Evolutionary conservation across 2,888 invertebrate genomes (phyloP), one percentile per base, ranked within the genome.

Genomic region (Synergus japonicus): DNA sequence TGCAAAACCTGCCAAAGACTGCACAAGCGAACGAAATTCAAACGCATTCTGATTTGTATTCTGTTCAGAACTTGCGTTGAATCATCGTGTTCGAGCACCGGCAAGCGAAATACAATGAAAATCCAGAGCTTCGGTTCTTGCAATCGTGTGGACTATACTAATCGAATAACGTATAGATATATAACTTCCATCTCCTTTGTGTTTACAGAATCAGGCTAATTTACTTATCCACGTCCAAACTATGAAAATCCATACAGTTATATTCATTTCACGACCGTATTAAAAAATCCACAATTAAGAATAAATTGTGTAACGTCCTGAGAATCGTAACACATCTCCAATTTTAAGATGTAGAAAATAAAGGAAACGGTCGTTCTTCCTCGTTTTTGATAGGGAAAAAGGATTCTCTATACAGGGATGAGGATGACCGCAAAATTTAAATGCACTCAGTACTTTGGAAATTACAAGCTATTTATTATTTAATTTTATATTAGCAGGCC

Each of bases 41-140:
- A 49, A 49, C 49, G 73, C 22, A 82, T 77, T 78, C 84, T 87
- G 79, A 86, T 86, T 86, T 85, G 82, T 87, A 86, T 86, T 86
- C 87, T 63, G 22, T 43, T 15, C 78, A 60, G 41, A 65, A 80
- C 67, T 37, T 77, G 49, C 73, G 77, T 22, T 73, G 82, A 84
- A 85, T 87, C 83, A 86, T 85, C 83, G 84, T 86, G 49, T 49
- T 87, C 81, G 83, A 82, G 69, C 76, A 78, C 80, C 82, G 82
- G 49, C 49, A 85, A 86, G 86, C 83, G 85, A 82, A 81, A 83
- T 78, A 83, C 83, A 84, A 86, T 83, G 83, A 86, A 87, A 85
- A 22, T 87, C 80, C 80, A 83, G 85, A 85, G 81, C 86, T 85
- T 85, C 79, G 78, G 76, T 82, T 83, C 84, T 85, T 87, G 84